A percentile compares a stretch with the other conserved stretches of the same genome.
Conservation (phyloP, 2,888 invertebrate genomes). For the Mayetiola destructor region DNA sequence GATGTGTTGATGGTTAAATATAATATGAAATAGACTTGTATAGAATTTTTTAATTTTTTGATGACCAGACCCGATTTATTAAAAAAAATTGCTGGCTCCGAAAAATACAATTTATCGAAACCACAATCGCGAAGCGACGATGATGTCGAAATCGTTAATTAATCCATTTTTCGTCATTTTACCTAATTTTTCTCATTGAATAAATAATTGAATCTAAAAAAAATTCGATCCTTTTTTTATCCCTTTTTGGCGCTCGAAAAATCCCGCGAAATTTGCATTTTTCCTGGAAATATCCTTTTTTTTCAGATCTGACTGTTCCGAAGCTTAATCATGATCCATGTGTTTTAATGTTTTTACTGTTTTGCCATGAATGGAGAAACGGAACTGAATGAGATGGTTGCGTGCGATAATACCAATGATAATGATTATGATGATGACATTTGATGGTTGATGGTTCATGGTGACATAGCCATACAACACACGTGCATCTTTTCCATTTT, state of each 20-base stretch:
- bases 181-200: background rate
- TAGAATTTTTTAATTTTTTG: background rate
- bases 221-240: background rate
- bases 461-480: background rate
- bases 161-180: background rate
- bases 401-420: slow-evolving; percentile 9
- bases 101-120: background rate
- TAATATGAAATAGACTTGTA: background rate
- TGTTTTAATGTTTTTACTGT: slow-evolving; percentile 8
- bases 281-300: background rate
- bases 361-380: background rate
- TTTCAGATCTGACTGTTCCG: background rate
- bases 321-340: background rate
- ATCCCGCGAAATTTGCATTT: background rate
- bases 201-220: background rate
- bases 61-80: background rate
- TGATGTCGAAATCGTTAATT: background rate
- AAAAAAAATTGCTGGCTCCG: background rate
- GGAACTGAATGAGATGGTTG: background rate
- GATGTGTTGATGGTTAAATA: background rate
- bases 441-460: background rate
- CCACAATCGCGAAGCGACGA: background rate
- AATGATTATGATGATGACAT: slow-evolving; percentile 10
- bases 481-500: background rate
- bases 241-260: background rate